phyloP scores from a whole-genome alignment of 2,797 vertebrate genomes.

The Neosilurus mollespiculum region DNA sequence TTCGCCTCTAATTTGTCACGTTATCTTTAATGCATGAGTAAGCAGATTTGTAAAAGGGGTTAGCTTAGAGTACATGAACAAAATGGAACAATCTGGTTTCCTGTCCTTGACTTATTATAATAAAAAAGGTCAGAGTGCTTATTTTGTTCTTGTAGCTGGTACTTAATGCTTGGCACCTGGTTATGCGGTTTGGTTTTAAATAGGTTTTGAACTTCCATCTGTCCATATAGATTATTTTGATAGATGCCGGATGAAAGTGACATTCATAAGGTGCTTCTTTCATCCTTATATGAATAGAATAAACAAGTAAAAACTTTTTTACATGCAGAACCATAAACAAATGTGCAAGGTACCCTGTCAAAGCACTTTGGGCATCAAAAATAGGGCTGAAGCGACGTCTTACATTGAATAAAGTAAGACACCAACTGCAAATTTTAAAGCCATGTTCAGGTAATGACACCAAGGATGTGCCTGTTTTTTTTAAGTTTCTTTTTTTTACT shows the following conservation, averaged over 20 bases:
- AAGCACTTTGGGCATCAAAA: neutral
- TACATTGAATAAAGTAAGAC: neutral
- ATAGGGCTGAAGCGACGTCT: neutral
- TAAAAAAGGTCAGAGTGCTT: neutral
- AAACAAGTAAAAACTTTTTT: conserved; percentile 11
- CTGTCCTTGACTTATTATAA: neutral
- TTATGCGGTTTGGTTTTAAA: neutral
- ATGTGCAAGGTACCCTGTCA: neutral
- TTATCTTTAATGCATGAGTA: neutral
- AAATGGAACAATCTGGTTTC: neutral
- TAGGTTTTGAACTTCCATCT: neutral
- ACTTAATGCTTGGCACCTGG: neutral
- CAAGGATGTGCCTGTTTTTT: neutral
- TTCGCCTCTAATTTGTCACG: neutral
- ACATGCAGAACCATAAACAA: neutral
- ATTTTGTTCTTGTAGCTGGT: neutral
- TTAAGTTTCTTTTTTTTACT: neutral
- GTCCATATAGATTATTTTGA: neutral
- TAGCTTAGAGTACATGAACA: neutral
- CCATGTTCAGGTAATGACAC: neutral
- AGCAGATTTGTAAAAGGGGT: neutral
- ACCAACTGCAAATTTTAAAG: neutral
- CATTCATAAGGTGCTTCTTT: neutral
- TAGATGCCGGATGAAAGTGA: neutral
- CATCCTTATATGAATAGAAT: neutral